Evolutionary conservation across 2,113 vertebrate genomes (phyloP), one percentile per base, ranked within the genome.

Genomic region (Argyrosomus japonicus): DNA sequence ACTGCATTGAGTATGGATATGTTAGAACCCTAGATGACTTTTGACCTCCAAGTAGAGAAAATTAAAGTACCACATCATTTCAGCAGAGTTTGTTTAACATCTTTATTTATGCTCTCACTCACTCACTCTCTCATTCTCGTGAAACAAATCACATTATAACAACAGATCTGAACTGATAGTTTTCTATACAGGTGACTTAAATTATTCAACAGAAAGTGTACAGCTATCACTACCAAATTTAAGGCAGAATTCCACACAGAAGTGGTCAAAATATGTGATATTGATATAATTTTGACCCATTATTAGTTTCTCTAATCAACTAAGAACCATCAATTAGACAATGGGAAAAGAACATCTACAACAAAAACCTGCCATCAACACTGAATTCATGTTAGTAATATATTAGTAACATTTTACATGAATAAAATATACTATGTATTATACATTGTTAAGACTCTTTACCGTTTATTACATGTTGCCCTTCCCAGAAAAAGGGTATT

Each of bases 401-500:
- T 94, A 94, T 92, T 93, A 93, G 91, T 85, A 88, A 92, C 89
- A 94, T 89, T 93, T 89, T 91, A 95, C 91, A 93, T 88, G 83
- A 91, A 94, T 91, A 94, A 94, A 95, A 94, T 93, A 95, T 93
- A 95, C 88, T 93, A 94, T 94, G 64, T 93, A 88, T 91, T 90
- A 81, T 94, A 94, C 92, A 95, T 91, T 53, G 76, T 92, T 85
- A 89, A 89, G 89, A 93, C 84, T 93, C 83, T 89, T 92, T 64
- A 92, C 87, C 77, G 21, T 91, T 89, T 91, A 92, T 92, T 92
- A 94, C 91, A 93, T 93, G 85, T 92, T 90, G 89, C 91, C 92
- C 88, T 91, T 93, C 83, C 90, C 91, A 81, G 84, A 86, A 89
- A 93, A 92, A 93, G 89, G 84, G 77, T 82, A 87, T 95, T 95